phyloP scores from a whole-genome alignment of 2,888 invertebrate genomes.

The Cephus pulcher region DNA sequence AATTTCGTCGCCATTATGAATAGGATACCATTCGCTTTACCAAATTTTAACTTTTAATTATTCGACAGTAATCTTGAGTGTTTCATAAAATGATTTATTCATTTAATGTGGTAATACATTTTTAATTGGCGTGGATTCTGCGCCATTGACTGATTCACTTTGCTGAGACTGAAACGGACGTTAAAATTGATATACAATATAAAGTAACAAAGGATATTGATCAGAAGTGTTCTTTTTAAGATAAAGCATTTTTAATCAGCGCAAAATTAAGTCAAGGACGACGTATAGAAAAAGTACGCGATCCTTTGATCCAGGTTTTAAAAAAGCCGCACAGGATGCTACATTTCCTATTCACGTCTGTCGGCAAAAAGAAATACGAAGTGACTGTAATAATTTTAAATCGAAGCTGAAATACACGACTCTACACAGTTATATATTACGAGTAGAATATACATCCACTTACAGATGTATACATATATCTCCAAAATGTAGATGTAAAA shows the following conservation, averaged over 20 bases:
- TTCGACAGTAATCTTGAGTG: neutral
- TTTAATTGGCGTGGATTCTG: neutral
- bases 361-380: neutral
- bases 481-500: neutral
- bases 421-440: neutral
- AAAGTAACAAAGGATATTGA: neutral
- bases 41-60: neutral
- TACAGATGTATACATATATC: neutral
- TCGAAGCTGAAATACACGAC: neutral
- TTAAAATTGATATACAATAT: neutral
- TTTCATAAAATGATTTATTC: neutral
- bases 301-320: neutral
- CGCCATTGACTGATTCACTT: neutral
- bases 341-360: neutral
- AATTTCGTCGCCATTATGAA: neutral
- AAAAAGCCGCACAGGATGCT: neutral
- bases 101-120: neutral
- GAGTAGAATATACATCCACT: neutral
- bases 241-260: neutral
- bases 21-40: neutral
- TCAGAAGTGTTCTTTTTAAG: neutral
- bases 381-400: neutral
- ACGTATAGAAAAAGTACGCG: neutral
- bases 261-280: neutral
- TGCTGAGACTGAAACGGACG: neutral